These are phyloP conservation scores for Hirtodrosophila cameraria DNA, from an alignment of 2,888 invertebrate genomes.

Conservation along the genomic window DNA sequence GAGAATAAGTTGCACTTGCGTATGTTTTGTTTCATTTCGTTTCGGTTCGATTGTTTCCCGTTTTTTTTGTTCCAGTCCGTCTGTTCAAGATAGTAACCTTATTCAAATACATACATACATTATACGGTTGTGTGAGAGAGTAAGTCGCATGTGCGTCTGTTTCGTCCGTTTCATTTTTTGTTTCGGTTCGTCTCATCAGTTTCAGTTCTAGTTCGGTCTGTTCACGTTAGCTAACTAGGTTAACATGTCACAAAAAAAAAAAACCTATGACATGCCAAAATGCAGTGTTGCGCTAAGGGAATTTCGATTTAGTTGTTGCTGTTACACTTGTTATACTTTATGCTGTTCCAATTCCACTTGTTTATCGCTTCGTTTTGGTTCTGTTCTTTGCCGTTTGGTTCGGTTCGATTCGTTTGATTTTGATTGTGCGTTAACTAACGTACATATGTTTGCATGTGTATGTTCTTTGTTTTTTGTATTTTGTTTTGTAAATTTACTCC, in stretches of 20 bases:
- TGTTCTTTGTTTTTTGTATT: slow-evolving; percentile 1
- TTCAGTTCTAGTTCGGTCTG: slow-evolving; percentile 20
- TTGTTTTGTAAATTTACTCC: slow-evolving; percentile 66
- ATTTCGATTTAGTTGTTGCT: not conserved
- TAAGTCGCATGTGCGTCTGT: slow-evolving; percentile 49
- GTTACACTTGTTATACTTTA: not conserved
- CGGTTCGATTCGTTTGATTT: slow-evolving; percentile 1
- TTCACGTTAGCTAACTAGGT: slow-evolving; percentile 34
- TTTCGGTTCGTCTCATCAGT: slow-evolving; percentile 1
- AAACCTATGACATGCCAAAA: slow-evolving; percentile 30
- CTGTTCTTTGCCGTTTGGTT: slow-evolving; percentile 13
- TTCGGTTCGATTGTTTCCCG: not conserved
- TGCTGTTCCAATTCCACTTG: slow-evolving; percentile 11
- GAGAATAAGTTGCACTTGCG: slow-evolving; percentile 45
- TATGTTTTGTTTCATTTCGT: slow-evolving; percentile 15
- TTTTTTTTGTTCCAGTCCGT: slow-evolving; percentile 18
- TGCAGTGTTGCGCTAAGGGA: slow-evolving; percentile 16
- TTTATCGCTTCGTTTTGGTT: slow-evolving; percentile 9
- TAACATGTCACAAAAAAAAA: slow-evolving; percentile 29
- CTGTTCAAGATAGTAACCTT: slow-evolving; percentile 30
- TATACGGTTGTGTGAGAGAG: slow-evolving; percentile 15
- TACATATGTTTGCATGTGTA: slow-evolving; percentile 12
- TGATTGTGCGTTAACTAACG: slow-evolving; percentile 50
- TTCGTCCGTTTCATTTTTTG: slow-evolving; percentile 3
- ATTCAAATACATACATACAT: too few species aligned